phyloP scores from a whole-genome alignment of 2,113 vertebrate genomes.

The Pagrus major region DNA sequence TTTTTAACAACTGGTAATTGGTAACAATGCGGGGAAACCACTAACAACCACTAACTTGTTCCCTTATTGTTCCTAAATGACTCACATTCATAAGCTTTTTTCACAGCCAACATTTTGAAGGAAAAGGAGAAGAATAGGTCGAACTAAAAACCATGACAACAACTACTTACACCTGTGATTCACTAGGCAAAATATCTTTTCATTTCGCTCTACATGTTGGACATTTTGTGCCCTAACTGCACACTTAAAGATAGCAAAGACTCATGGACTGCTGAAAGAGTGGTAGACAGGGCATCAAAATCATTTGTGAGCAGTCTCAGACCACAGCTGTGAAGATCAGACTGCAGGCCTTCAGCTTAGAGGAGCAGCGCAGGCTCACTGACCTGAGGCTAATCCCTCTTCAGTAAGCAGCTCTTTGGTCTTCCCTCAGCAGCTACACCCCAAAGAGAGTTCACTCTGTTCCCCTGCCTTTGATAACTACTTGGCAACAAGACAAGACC shows the following conservation, averaged over 20 bases:
- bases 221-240: neutral
- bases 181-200: neutral
- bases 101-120: neutral
- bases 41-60: no score
- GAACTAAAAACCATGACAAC: neutral
- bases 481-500: conserved; percentile 44
- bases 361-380: conserved; percentile 29
- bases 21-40: no score
- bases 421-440: conserved; percentile 40
- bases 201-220: neutral
- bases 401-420: conserved; percentile 64
- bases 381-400: conserved; percentile 51
- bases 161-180: neutral
- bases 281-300: neutral
- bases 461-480: conserved; percentile 53
- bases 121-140: neutral
- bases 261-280: neutral
- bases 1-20: no score
- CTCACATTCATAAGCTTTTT: neutral
- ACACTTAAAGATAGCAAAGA: neutral
- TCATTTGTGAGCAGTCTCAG: neutral
- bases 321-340: conserved; percentile 18
- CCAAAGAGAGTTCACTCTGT: conserved; percentile 53
- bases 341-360: conserved; percentile 11
- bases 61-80: neutral